Evolutionary conservation across 2,113 vertebrate species (phyloP), one percentile per base, ranked within the genome.

Genomic region (Herpetotheres cachinnans): DNA sequence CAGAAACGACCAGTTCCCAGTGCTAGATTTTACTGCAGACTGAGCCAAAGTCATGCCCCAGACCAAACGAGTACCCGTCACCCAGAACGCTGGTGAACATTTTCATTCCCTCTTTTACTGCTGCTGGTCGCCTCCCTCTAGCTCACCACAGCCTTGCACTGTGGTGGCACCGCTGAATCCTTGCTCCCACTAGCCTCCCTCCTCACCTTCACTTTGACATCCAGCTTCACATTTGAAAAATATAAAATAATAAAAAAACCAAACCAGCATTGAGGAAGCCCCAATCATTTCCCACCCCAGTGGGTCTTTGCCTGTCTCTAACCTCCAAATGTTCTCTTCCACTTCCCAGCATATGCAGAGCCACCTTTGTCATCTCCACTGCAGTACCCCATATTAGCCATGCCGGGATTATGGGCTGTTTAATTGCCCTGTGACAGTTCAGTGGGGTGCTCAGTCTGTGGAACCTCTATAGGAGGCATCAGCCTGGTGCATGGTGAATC

Each of bases 361-460:
- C 10, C 44, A 16, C 1, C 19, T 36, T 29, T 66, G 8, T 34
- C 55, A 42, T 12, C 56, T 40, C 0, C 1, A 22, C 55, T 9
- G 6, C 2, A 8, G 15, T 0, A 55, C 15, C n/a, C 9, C 1
- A 0, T 6, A 13, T 4, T 17, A 70, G 7, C 16, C 24, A 5
- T 11, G 5, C 38, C 65, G 36, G 81, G 44, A 50, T 13, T 47
- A 7, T 1, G 8, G 52, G 38, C 6, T 69, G 7, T 44, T 82
- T 73, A 49, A 74, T 7, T n/a, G 30, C 44, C 42, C 36, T 40
- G n/a, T 54, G 77, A 74, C 36, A n/a, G 38, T 19, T 52, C 72
- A 16, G 26, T 24, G 29, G 9, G 18, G 16, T 15, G 8, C 14
- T 10, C 50, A 40, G 19, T 21, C 20, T 30, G 12, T 78, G 34